Conservation (phyloP, 1,140 invertebrate genomes). For the Diachasma alloeum region DNA sequence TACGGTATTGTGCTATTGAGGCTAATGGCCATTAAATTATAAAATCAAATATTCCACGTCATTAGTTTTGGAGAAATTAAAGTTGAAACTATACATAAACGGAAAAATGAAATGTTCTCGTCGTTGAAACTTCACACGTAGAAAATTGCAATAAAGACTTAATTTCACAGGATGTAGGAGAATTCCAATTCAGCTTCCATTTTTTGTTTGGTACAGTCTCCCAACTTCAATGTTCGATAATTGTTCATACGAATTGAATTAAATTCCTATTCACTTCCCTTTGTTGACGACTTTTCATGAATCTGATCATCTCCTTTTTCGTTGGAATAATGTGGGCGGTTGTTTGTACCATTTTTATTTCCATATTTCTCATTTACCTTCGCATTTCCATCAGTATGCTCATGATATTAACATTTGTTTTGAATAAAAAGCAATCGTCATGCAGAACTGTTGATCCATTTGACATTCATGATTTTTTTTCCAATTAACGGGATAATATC, state of each 20-base stretch:
- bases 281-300: not conserved
- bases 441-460: not conserved
- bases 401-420: slow-evolving; percentile 1
- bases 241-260: not conserved
- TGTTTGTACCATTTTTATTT: not conserved
- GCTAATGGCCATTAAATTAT: too few relatives aligned
- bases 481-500: not conserved
- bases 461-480: not conserved
- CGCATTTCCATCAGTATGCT: not conserved
- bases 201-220: too few relatives aligned
- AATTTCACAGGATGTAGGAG: too few relatives aligned
- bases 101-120: too few relatives aligned
- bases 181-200: too few relatives aligned
- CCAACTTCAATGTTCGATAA: too few relatives aligned
- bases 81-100: too few relatives aligned
- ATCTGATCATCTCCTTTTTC: not conserved
- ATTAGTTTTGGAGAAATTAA: too few relatives aligned
- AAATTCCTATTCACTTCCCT: not conserved
- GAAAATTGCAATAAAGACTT: too few relatives aligned
- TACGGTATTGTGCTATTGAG: too few relatives aligned
- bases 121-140: too few relatives aligned
- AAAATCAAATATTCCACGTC: too few relatives aligned
- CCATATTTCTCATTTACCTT: not conserved
- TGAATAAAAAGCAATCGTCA: not conserved
- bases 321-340: not conserved